Evolutionary conservation across 2,888 invertebrate genomes (phyloP), one percentile per base, ranked within the genome.

Genomic region (Eupeodes latifasciatus): DNA sequence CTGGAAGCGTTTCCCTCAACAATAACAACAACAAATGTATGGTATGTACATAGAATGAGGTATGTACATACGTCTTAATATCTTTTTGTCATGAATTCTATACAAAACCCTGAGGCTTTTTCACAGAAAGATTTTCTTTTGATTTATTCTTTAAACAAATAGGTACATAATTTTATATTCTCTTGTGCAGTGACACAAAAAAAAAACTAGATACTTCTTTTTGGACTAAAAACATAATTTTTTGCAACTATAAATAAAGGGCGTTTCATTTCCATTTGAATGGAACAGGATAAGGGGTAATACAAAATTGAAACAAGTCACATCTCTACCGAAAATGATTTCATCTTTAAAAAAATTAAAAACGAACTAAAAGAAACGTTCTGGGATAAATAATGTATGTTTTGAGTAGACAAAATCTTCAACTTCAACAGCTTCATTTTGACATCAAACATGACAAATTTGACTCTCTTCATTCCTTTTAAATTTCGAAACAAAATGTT

Each of bases 201-300:
- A 27, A 64, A 19, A 64, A 64, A 19, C 12, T 64, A n/a, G 19
- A 64, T 64, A 64, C 16, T 40, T 40, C n/a, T 5, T 55, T 55
- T 55, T 55, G 4, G 19, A 4, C 61, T 16, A 40, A 61, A 61
- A 2, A 57, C 2, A 19, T 10, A 19, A 57, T 14, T 34, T 27
- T 57, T 27, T 2, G 27, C 27, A 27, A 27, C 1, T 27, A 27
- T 11, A 57, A 11, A 27, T 27, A 12, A 55, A 7, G 40, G 62
- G 40, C n/a, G 62, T 62, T 62, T 16, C 16, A 62, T 55, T 14
- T 49, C 2, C 1, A 27, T 27, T 27, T 27, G 2, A 49, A 49
- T 49, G 14, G 14, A 49, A 49, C 14, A 14, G 47, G 10, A 47
- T 27, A 27, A 1, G n/a, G n/a, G n/a, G n/a, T n/a, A n/a, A n/a